Evolutionary conservation across 1,140 invertebrate species (phyloP), one percentile per base, ranked within the genome.

Genomic region (Nylanderia fulva): DNA sequence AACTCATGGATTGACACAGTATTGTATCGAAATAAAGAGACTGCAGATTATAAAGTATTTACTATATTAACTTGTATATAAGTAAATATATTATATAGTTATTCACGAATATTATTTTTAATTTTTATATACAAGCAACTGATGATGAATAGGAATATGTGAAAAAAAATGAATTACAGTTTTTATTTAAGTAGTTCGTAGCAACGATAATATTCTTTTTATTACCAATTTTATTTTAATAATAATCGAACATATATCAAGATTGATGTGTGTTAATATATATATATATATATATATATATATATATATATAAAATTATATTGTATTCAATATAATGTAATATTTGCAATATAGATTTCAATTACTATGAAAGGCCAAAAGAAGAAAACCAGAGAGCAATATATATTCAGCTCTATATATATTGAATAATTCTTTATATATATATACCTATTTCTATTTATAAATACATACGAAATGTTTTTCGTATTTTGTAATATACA

Each of bases 11-110:
- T 77, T 85, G 54, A 91, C 68, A 85, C 90, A 92, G 91, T 92
- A 92, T 92, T 92, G 87, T 83, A 92, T 91, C 85, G 86, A 85
- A 89, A 86, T 91, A 74, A 92, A 90, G 88, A 92, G 91, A 92
- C 91, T 92, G 91, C 91, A 85, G 86, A 90, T 91, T 76, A 18
- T 48, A 83, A 86, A 90, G 86, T 92, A 92, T 92, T 93, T 86
- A 85, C 88, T 80, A 83, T 71, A 80, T 69, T 64, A 85, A 64
- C 75, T 86, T 92, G 85, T 91, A 91, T 91, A 91, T 92, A 92
- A 88, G 61, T 88, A 88, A 83, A 88, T 88, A 86, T 90, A 77
- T 87, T 74, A 86, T 84, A 87, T 84, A 90, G 86, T 92, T 90
- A 88, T 84, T 63, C 64, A 56, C 56, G 69, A 87, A 87, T 61